These are phyloP conservation scores for Drosophila neutralis DNA, from an alignment of 2,888 invertebrate genomes.

Conservation along the genomic window DNA sequence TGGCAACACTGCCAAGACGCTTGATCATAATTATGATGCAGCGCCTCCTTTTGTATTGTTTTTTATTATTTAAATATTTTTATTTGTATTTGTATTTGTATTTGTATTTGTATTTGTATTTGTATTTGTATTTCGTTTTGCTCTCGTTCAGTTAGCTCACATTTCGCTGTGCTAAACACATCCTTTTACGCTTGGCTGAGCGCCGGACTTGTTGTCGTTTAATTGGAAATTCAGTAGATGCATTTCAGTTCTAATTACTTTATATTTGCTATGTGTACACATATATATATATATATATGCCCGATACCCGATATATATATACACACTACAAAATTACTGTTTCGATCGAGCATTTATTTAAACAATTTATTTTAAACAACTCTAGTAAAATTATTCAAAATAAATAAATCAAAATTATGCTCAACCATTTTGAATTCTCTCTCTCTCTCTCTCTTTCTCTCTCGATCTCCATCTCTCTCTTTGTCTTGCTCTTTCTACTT, in stretches of 20 bases:
- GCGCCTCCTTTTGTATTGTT: constrained; percentile 5
- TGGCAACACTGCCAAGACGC: constrained; percentile 40
- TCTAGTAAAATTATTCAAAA: too few relatives aligned
- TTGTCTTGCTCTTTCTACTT: neutral
- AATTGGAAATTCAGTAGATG: constrained; percentile 75
- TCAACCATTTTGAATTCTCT: too few relatives aligned
- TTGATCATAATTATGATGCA: constrained; percentile 2
- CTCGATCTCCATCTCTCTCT: neutral
- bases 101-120: neutral
- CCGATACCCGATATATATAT: constrained; percentile 38
- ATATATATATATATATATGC: constrained; percentile 18
- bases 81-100: neutral
- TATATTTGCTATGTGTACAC: neutral
- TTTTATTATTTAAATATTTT: neutral
- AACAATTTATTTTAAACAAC: neutral
- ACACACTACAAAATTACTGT: neutral
- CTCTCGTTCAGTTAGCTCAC: constrained; percentile 14
- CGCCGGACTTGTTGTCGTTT: constrained; percentile 51
- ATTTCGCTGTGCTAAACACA: constrained; percentile 60
- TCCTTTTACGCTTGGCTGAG: constrained; percentile 65
- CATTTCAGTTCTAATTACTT: constrained; percentile 61
- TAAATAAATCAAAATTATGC: too few relatives aligned
- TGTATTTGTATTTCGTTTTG: neutral
- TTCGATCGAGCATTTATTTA: neutral
- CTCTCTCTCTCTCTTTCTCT: neutral